Evolutionary conservation across 2,797 vertebrate genomes (phyloP), one percentile per base, ranked within the genome.

Genomic region (Dermochelys coriacea): DNA sequence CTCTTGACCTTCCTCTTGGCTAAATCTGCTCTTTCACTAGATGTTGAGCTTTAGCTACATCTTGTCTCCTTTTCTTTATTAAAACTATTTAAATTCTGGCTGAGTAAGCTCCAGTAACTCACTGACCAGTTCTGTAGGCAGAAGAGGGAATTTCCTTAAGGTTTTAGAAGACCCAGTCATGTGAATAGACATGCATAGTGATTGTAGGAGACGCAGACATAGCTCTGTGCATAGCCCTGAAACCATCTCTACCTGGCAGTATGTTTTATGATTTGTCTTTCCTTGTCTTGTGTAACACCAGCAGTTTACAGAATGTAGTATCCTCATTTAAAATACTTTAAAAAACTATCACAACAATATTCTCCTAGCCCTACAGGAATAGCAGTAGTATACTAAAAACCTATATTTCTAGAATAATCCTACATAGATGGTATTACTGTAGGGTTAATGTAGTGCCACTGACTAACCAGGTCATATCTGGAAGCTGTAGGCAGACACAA

Each of bases 231-330:
- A 51, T 18, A 86, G 50, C 57, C 47, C 34, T 91, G 81, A 81
- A 90, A 84, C 34, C 29, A 68, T 87, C 95, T 93, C 86, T 95
- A 37, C 83, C 52, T 37, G 83, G 54, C 37, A 55, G 14, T n/a
- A 93, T 90, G 84, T 91, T 87, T 75, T 52, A 84, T 75, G 85
- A 93, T 95, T 93, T 91, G 85, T 95, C 16, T 85, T 86, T 45
- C 82, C 88, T 82, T 87, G 54, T 49, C 50, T 90, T 68, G 57
- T 85, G 52, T 68, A 49, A 61, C 68, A 52, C 5, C n/a, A 79
- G 12, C 47, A 47, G 15, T 84, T 94, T 89, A 85, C 93, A 93
- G 12, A 86, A 91, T 50, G 82, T 68, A 85, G 34, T 78, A 55
- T 16, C 82, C 55, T 89, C 81, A 34, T 79, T 11, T 81, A 90